Evolutionary conservation across 2,113 vertebrate species (phyloP).

Genomic region (Notothenia coriiceps): DNA sequence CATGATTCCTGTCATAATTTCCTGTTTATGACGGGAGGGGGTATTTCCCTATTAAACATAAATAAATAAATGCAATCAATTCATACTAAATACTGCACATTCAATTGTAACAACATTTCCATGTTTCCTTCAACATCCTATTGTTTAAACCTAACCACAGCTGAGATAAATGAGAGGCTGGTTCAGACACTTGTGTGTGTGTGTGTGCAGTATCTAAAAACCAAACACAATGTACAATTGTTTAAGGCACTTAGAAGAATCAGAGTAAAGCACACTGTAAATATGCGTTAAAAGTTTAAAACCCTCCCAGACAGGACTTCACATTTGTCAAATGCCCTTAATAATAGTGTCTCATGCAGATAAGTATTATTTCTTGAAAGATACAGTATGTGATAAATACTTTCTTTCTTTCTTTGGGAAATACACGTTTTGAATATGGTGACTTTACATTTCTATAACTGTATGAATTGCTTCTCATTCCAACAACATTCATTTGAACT

Average conservation of each 20-base stretch:
- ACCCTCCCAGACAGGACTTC: neutral
- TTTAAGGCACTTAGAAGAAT: slow-evolving; percentile 51
- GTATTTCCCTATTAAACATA: neutral
- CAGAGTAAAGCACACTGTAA: neutral
- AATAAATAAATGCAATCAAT: slow-evolving; percentile 40
- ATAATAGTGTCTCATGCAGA: neutral
- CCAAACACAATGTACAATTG: neutral
- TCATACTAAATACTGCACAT: slow-evolving; percentile 28
- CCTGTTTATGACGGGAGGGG: neutral
- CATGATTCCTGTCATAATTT: slow-evolving; percentile 14
- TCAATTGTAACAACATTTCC: neutral
- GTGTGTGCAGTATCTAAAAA: slow-evolving; percentile 2
- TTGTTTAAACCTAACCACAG: neutral
- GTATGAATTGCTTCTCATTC: neutral
- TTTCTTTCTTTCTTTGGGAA: slow-evolving; percentile 4
- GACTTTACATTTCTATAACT: neutral
- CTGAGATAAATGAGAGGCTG: neutral
- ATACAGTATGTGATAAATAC: neutral
- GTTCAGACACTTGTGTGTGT: slow-evolving; percentile 1
- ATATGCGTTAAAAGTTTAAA: neutral
- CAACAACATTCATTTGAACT: slow-evolving; percentile 5
- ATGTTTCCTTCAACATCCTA: neutral
- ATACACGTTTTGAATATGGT: no score
- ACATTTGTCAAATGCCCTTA: slow-evolving; percentile 25
- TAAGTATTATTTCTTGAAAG: neutral